Evolutionary conservation across 1,140 invertebrate genomes (phyloP).

Genomic region (Anastrepha obliqua): DNA sequence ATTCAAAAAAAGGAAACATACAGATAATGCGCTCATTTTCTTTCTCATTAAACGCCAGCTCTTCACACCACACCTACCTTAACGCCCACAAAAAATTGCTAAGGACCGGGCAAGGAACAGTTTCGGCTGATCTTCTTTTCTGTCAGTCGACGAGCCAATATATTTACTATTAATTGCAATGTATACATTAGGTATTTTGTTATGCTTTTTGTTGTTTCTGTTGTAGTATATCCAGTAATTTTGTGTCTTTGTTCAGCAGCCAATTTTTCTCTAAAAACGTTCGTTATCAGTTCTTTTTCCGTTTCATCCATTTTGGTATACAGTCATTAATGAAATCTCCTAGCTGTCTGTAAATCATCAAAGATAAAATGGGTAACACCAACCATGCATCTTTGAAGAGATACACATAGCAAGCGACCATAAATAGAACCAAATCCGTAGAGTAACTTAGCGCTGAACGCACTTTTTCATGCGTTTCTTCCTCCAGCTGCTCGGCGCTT

Average conservation of each 20-base stretch:
- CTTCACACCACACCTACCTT: too few species aligned
- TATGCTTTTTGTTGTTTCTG: background rate
- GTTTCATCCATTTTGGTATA: conserved; percentile 74
- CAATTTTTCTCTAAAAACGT: background rate
- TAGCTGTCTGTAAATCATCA: conserved; percentile 85
- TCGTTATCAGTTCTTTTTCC: conserved; percentile 57
- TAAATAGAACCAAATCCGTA: conserved; percentile 82
- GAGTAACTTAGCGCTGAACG: conserved; percentile 80
- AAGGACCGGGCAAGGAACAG: conserved; percentile 38
- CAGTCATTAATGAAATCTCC: conserved; percentile 77
- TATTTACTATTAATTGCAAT: background rate
- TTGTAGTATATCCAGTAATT: conserved; percentile 6
- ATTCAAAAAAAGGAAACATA: too few species aligned
- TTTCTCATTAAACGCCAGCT: background rate
- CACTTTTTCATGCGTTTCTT: conserved; percentile 80
- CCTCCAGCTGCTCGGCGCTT: conserved; percentile 73
- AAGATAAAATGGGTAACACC: conserved; percentile 83
- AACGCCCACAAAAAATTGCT: background rate
- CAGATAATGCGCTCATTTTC: background rate
- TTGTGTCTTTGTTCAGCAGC: conserved; percentile 25
- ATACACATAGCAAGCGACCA: conserved; percentile 85
- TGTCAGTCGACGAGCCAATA: background rate
- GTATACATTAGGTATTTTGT: background rate
- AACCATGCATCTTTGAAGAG: conserved; percentile 85
- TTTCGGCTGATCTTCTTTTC: background rate